Evolutionary conservation across 1,140 invertebrate genomes (phyloP), one percentile per base, ranked within the genome.

Genomic region (Odontomachus brunneus): DNA sequence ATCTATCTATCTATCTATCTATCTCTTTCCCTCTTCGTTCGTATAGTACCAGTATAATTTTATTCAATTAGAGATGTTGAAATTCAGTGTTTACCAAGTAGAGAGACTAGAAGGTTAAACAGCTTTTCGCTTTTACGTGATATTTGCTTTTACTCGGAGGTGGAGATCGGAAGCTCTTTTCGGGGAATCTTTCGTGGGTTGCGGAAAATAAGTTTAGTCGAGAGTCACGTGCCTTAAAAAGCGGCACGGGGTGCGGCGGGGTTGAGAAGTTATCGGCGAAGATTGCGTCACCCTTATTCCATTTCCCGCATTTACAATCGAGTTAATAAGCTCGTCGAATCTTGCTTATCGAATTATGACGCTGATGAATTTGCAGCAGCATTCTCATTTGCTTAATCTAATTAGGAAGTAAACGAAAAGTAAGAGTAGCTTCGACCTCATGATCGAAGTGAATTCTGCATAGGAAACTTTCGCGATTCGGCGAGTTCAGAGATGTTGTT

Each of bases 111-210:
- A 67, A 57, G 51, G 14, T 69, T 44, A 57, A 78, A 78, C 65
- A 80, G 38, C 33, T 80, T 80, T 80, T 71, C n/a, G 65, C 75
- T 80, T 80, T 80, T 48, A 78, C 14, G 63, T 48, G 7, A 48
- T 80, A 71, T 80, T 80, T 80, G 53, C 75, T 80, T 80, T 80
- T 51, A 57, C 22, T 69, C 51, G 38, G 33, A 57, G 29, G 14
- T 44, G 22, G 14, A 9, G 22, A 7, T 71, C 14, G 51, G 38
- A 59, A 71, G 75, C 33, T 59, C 51, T 80, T 80, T 80, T 69
- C 14, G 38, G 24, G 33, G 17, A 44, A 80, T 80, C 38, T 71
- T 57, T 80, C 29, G 19, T 5, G 17, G 11, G 57, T 78, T 44
- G 9, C 38, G 14, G 15, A 29, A n/a, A 33, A 0, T 59, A 71